These are phyloP conservation scores for Trachythela sp. DNA, from an alignment of 64 coral and sea anemone genomes.

Conservation along the genomic window DNA sequence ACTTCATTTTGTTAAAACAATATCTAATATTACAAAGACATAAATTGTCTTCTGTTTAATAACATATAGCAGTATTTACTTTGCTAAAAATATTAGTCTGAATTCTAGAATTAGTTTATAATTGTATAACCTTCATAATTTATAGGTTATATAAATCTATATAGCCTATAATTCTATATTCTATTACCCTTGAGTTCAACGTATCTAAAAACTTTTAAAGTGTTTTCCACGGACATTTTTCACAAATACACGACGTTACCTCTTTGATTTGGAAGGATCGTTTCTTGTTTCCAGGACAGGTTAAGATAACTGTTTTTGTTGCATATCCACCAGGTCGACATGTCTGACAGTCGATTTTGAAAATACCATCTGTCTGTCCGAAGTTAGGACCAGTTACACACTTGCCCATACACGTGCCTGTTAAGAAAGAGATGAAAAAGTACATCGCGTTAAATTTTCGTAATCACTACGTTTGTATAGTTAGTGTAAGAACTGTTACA, in stretches of 20 bases:
- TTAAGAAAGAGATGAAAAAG: neutral
- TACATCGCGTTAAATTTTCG: neutral
- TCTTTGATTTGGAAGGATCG: neutral
- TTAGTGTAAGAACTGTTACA: too few species aligned
- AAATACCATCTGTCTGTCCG: neutral
- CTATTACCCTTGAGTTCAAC: neutral
- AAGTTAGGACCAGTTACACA: neutral
- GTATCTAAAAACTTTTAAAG: neutral
- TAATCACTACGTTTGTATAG: neutral
- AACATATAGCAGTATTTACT: neutral
- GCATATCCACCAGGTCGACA: neutral
- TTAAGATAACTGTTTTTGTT: neutral
- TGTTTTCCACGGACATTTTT: conserved; percentile 10
- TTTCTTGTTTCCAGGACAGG: neutral
- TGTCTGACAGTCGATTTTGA: neutral
- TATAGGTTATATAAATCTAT: neutral
- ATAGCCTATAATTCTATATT: neutral
- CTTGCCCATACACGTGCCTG: neutral
- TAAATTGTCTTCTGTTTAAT: neutral
- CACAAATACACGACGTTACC: neutral
- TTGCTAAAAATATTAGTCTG: neutral
- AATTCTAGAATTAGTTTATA: neutral
- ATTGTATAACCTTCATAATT: neutral
- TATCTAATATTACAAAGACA: neutral
- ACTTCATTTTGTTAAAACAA: neutral